Evolutionary conservation across 92 coral and sea anemone species (phyloP), one percentile per base, ranked within the genome.

Genomic region (Parazoanthus swiftii): DNA sequence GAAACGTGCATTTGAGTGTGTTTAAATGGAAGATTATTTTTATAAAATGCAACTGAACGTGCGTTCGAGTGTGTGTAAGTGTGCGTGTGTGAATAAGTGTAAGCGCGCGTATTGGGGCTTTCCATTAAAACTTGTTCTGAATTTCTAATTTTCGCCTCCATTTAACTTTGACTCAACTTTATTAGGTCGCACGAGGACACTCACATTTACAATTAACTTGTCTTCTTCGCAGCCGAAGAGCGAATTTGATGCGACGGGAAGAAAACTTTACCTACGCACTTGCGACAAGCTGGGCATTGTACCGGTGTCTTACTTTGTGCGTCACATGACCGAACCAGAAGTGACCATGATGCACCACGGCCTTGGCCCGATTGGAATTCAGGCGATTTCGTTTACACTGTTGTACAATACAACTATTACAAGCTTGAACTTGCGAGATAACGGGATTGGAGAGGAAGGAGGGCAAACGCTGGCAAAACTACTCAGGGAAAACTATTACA

Each of bases 261-360:
- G 98, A 74, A 89, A 91, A 39, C 84, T 95, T 76, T 95, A 95
- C 88, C 74, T 83, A 59, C 91, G 96, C 74, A 95, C 98, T 74
- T 95, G 98, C 90, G 88, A 95, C 81, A 95, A 91, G 90, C 93
- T 95, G 4, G 98, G 98, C 36, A 93, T 91, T 72, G 92, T 95
- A n/a, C 98, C 98, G 29, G 98, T 95, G 39, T 95, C 98, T 29
- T 95, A 90, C 91, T 95, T 95, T 83, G 86, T 93, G 48, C 98
- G 98, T 88, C 98, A 95, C 92, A 95, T 95, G 93, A 93, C 92
- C 63, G 91, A 93, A 14, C 94, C 95, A 1, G 91, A 91, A 51
- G 91, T 95, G 72, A 90, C 91, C 93, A 95, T 95, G 96, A 90
- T 92, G 89, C 98, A 95, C 67, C 98, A 93, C 92, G 98, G 98